Evolutionary conservation across 2,888 invertebrate genomes (phyloP), one percentile per base, ranked within the genome.

Genomic region (Gastracanthus pulcherrimus): DNA sequence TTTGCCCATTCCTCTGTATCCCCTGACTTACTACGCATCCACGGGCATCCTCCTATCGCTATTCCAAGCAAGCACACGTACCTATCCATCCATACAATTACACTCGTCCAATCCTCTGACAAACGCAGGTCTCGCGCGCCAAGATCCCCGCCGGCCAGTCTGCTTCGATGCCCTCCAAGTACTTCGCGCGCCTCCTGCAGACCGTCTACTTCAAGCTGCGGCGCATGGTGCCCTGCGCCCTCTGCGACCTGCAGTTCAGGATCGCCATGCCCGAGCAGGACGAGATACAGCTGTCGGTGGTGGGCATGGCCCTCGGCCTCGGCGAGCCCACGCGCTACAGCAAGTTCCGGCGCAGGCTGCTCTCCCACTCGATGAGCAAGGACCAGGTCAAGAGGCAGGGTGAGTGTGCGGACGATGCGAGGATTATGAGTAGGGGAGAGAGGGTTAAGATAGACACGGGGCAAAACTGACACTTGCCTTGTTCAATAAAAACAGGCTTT

Each of bases 251-350:
- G 38, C 93, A 95, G 86, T 97, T 98, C 91, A 94, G 96, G 83
- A 94, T 98, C 0, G 97, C 97, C 86, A 93, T 98, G 84, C 97
- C 98, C 0, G 98, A 98, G 91, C 96, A 96, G 80, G 95, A 96
- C 87, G 95, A 95, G 89, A 94, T 95, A 83, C 95, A 95, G 87
- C 89, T 95, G 31, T 92, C 95, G 1, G 94, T 95, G 64, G 94
- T 94, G 6, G 97, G 98, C 0, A 96, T 97, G 92, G 97, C 97
- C 26, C 93, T 97, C 66, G 95, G 95, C 0, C 93, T 97, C 0
- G 94, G 94, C 7, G 95, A 95, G 89, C 93, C 93, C 9, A 92
- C 92, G 16, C 94, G 93, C 89, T 86, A 91, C 38, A 87, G 87
- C 79, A 94, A 93, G 89, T 89, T 89, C 64, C 93, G 93, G 83